phyloP scores from a whole-genome alignment of 2,888 invertebrate genomes.

The Tenthredo mesomela region DNA sequence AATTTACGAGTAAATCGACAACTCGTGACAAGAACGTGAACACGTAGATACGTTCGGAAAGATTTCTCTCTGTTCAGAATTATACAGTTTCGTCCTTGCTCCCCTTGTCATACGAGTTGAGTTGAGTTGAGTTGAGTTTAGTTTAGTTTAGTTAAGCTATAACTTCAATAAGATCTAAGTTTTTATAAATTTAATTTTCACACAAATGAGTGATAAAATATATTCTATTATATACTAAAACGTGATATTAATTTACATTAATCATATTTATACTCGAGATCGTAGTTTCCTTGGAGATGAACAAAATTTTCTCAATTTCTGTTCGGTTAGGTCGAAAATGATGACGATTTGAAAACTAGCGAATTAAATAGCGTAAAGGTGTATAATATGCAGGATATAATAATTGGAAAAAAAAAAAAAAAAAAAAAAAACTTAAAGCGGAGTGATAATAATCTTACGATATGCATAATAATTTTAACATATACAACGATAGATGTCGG shows the following conservation, averaged over 20 bases:
- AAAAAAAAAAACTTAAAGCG: neutral
- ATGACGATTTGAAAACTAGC: neutral
- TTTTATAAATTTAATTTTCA: neutral
- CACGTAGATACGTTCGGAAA: neutral
- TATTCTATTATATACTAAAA: neutral
- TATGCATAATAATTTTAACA: too few relatives aligned
- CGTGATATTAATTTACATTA: neutral
- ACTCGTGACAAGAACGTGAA: neutral
- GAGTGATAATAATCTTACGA: neutral
- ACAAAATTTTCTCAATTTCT: neutral
- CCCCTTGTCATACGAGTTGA: neutral
- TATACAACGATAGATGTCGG: neutral
- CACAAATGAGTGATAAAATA: neutral
- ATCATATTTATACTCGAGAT: neutral
- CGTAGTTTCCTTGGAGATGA: neutral
- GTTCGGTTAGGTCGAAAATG: neutral
- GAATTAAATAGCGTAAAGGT: neutral
- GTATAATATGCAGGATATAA: too few relatives aligned
- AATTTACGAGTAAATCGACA: neutral
- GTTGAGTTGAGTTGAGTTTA: too few relatives aligned
- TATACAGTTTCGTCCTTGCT: constrained; percentile 2
- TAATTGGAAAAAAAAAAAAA: neutral
- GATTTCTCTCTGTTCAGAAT: neutral
- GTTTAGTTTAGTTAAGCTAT: too few relatives aligned
- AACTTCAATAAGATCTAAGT: neutral